Conservation (phyloP, 2,797 vertebrate species). For the Phrynocephalus vlangalii region DNA sequence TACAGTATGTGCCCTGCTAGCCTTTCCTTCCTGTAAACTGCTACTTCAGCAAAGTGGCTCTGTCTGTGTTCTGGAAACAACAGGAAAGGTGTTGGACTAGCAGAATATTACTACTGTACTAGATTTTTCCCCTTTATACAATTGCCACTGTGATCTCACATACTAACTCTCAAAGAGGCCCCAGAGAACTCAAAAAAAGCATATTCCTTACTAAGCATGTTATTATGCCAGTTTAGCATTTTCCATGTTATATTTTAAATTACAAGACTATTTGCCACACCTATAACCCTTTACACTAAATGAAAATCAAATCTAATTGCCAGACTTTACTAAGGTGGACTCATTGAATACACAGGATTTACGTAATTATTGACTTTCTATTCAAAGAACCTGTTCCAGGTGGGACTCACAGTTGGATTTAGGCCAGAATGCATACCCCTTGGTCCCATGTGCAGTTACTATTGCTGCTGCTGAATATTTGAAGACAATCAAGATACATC, state of each 20-base stretch:
- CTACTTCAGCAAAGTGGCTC: neutral
- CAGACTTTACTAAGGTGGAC: too few species aligned
- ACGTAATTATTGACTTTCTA: too few species aligned
- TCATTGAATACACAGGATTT: too few species aligned
- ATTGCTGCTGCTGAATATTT: neutral
- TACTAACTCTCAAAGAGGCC: too few species aligned
- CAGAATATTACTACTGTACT: neutral
- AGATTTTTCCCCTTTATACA: neutral
- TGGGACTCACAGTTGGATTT: too few species aligned
- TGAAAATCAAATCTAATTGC: neutral
- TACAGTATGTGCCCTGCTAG: neutral
- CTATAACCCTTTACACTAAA: neutral
- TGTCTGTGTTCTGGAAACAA: slow-evolving; percentile 4
- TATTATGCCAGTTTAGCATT: neutral
- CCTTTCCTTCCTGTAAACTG: slow-evolving; percentile 3
- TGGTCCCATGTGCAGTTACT: too few species aligned
- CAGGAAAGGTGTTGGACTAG: neutral
- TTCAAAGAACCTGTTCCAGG: too few species aligned
- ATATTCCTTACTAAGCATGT: neutral
- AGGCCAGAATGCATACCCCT: too few species aligned
- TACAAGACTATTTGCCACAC: neutral
- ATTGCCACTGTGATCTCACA: neutral
- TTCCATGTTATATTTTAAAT: neutral
- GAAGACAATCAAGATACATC: neutral
- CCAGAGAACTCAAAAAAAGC: neutral